Percentiles rank a stretch among this genome's conserved stretches.
Conservation (phyloP, 2,888 invertebrate genomes). For the Cryptocephalus primarius region DNA sequence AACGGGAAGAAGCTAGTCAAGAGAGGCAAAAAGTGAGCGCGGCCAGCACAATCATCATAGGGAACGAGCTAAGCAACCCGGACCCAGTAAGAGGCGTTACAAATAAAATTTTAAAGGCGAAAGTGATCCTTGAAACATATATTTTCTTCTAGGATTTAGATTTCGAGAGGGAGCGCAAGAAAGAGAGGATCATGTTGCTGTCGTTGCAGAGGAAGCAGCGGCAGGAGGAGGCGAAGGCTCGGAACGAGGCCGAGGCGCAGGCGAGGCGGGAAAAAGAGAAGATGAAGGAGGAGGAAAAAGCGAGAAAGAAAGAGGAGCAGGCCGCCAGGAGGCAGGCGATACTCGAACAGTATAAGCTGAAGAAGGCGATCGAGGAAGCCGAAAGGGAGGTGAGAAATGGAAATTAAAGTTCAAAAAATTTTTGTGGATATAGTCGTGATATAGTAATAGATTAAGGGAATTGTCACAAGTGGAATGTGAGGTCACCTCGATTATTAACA, state of each 20-base stretch:
- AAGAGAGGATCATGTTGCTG: constrained; percentile 80
- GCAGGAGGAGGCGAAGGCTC: constrained; percentile 75
- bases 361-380: constrained; percentile 87
- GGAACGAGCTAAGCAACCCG: constrained; percentile 51
- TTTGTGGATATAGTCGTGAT: too few species aligned
- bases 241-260: constrained; percentile 73
- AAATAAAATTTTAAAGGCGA: too few species aligned
- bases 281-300: constrained; percentile 62
- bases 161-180: constrained; percentile 87
- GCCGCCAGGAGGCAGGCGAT: constrained; percentile 77
- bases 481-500: too few species aligned
- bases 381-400: constrained; percentile 62
- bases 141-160: constrained; percentile 54
- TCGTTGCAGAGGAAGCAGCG: constrained; percentile 85
- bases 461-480: too few species aligned
- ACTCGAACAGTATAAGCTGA: constrained; percentile 84
- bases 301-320: constrained; percentile 70
- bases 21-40: constrained; percentile 32
- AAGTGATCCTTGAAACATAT: too few species aligned
- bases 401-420: too few species aligned
- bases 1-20: constrained; percentile 36
- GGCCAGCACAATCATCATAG: constrained; percentile 48
- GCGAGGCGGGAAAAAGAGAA: constrained; percentile 67
- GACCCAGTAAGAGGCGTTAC: constrained; percentile 47
- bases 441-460: too few species aligned